Conservation (phyloP, 2,797 vertebrate genomes). For the Mycteria americana region DNA sequence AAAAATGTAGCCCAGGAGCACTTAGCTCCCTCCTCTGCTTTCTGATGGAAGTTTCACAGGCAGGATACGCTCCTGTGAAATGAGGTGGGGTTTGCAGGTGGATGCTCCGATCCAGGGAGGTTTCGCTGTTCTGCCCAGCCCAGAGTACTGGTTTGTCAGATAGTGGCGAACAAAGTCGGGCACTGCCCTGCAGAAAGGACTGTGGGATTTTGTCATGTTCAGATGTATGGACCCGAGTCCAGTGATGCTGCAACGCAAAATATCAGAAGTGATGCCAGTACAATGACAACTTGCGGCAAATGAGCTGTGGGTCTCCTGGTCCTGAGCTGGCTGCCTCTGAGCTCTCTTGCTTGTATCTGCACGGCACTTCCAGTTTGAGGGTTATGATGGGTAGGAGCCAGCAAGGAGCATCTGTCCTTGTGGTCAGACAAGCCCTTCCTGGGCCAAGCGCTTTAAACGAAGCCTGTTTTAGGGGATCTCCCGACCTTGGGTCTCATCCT, state of each 20-base stretch:
- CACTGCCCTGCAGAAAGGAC: background rate
- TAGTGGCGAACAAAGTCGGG: rapidly evolving
- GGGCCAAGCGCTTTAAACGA: background rate
- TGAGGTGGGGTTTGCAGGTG: background rate
- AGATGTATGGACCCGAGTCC: background rate
- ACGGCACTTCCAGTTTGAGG: background rate
- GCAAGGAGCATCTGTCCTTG: background rate
- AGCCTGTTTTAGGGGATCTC: background rate
- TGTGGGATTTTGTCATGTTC: rapidly evolving
- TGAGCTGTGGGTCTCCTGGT: background rate
- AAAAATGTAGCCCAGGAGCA: rapidly evolving
- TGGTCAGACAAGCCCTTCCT: background rate
- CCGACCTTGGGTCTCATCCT: background rate
- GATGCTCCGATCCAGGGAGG: background rate
- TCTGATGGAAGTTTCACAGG: background rate
- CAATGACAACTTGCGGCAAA: rapidly evolving
- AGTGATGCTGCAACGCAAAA: background rate
- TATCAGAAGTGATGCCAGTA: background rate
- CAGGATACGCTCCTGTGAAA: background rate
- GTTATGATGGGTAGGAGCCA: background rate
- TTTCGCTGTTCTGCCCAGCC: background rate
- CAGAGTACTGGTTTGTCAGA: background rate
- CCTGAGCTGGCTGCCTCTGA: background rate
- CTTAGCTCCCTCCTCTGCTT: background rate
- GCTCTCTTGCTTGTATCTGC: background rate